Conservation (phyloP, 2,888 invertebrate species). For the Drosophila pseudotalamancana region DNA sequence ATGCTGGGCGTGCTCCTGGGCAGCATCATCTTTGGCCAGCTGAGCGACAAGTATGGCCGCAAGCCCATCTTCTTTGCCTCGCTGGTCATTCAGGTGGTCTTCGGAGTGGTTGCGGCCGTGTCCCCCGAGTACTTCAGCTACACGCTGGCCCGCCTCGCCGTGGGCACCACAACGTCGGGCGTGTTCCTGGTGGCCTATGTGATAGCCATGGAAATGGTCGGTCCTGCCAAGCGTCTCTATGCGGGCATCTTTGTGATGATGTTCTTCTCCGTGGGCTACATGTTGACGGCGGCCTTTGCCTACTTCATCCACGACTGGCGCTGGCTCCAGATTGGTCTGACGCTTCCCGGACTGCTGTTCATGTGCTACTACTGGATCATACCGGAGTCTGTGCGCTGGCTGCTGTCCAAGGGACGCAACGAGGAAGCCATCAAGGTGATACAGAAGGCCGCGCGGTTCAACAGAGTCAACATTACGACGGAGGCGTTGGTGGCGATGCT, state of each 20-base stretch:
- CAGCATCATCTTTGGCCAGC: conserved; percentile 89
- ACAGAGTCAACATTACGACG: conserved; percentile 86
- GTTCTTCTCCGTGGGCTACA: conserved; percentile 90
- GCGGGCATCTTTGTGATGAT: conserved; percentile 90
- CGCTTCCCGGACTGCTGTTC: conserved; percentile 88
- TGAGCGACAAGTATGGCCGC: conserved; percentile 90
- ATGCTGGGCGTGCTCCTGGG: conserved; percentile 91
- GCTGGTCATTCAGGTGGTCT: conserved; percentile 88
- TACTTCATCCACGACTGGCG: conserved; percentile 89
- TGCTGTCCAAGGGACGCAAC: conserved; percentile 87
- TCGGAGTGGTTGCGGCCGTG: conserved; percentile 88
- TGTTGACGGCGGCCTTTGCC: conserved; percentile 88
- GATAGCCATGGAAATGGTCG: conserved; percentile 91
- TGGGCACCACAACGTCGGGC: conserved; percentile 91
- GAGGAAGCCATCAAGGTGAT: conserved; percentile 87
- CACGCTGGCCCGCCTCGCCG: conserved; percentile 87
- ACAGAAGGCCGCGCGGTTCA: conserved; percentile 87
- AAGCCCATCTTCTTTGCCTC: conserved; percentile 90
- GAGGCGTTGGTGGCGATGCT: conserved; percentile 86
- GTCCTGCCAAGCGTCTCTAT: conserved; percentile 88
- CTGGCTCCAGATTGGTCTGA: conserved; percentile 88
- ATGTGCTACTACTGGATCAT: conserved; percentile 90
- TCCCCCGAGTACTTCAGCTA: conserved; percentile 89
- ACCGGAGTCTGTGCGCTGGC: conserved; percentile 91
- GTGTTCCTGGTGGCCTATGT: conserved; percentile 92